Base-by-base conservation (phyloP, 2,797 vertebrate genomes). In the Trematomus bernacchii region DNA sequence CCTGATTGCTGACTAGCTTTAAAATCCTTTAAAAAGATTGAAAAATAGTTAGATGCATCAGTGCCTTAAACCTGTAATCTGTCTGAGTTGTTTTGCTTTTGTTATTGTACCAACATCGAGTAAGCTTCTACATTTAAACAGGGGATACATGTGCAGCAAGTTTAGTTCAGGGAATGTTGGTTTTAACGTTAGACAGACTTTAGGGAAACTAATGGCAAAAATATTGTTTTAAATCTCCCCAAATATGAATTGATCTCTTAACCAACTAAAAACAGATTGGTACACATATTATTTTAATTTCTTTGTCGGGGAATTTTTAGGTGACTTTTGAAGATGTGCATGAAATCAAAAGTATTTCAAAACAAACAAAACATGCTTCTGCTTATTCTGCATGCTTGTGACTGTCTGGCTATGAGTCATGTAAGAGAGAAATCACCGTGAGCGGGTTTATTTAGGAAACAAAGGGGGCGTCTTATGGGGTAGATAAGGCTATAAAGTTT, bases 401-500 rank as follows among this genome's bases (percentile, higher is more conserved):
- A 73, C 61, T 76, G 61, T 76, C 48, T 63, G 51, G 51, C 54
- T 73, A 42, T 80, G 86, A 91, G 68, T 87, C 85, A 87, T 71
- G 42, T 27, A 48, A 54, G 65, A 54, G 65, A 74, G 68, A 76
- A 83, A 84, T 84, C 78, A 76, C 83, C 64, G 33, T 9, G 33
- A 37, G 37, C 19, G 42, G 73, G 61, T 77, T 90, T 84, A 79
- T 86, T 79, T 84, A 76, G 83, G 86, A 91, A 91, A 79, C 3
- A 2, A 27, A 71, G 76, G 47, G 64, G 77, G 71, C n/a, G 71
- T 83, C 77, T 89, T 77, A 81, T 51, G 58, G 59, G 71, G 67
- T 53, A 74, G 73, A 87, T 83, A 77, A 77, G 71, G 65, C 62
- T 79, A 66, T 61, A n/a, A 66, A 40, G n/a, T 66, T 82, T 76